Conservation (phyloP, 2,888 invertebrate species). For the Cryptocephalus primarius region DNA sequence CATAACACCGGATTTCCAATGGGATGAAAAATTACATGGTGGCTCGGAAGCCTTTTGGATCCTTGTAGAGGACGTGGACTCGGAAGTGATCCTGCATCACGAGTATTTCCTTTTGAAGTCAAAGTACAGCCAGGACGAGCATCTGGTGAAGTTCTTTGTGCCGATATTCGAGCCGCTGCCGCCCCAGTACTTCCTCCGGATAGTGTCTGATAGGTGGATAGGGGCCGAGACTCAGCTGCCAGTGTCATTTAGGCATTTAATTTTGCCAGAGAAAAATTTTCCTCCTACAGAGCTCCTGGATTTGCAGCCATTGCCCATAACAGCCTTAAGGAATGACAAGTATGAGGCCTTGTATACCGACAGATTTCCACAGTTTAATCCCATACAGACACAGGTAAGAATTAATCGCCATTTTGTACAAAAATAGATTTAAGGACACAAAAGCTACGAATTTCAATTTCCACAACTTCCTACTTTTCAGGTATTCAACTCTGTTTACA, state of each 20-base stretch:
- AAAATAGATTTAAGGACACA: too few relatives aligned
- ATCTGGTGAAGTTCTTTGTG: constrained; percentile 93
- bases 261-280: constrained; percentile 95
- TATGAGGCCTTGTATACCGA: constrained; percentile 81
- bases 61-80: constrained; percentile 77
- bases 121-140: constrained; percentile 90
- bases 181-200: constrained; percentile 92
- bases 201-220: constrained; percentile 86
- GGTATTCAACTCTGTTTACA: constrained; percentile 90
- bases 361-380: constrained; percentile 89
- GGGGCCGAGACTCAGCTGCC: constrained; percentile 93
- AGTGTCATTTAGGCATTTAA: constrained; percentile 90
- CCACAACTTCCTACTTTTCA: constrained; percentile 1
- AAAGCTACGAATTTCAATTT: too few relatives aligned
- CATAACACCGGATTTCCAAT: constrained; percentile 97
- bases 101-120: constrained; percentile 87
- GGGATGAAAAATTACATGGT: constrained; percentile 90
- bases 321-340: constrained; percentile 77
- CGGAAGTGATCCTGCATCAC: constrained; percentile 86
- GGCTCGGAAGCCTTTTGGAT: constrained; percentile 83
- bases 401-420: constrained; percentile 41
- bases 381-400: constrained; percentile 98
- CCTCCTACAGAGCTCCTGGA: constrained; percentile 96
- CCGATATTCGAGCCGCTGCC: constrained; percentile 98
- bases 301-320: constrained; percentile 89